These are phyloP conservation scores for Orycteropus afer DNA, from an alignment of 2,113 vertebrate species.

Conservation along the genomic window DNA sequence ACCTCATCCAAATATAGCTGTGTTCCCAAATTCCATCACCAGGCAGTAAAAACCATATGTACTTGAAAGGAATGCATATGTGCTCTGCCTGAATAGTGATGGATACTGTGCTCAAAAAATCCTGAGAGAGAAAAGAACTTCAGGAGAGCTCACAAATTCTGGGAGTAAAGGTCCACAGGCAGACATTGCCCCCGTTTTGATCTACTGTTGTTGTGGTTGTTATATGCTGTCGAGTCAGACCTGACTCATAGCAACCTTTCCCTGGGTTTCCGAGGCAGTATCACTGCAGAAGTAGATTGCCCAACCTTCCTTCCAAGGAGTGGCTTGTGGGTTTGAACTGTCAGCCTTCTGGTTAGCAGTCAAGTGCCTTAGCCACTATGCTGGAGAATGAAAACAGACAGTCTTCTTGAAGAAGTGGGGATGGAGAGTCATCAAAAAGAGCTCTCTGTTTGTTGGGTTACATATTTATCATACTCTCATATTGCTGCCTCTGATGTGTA, in stretches of 20 bases:
- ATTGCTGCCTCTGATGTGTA: not conserved
- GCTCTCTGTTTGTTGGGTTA: not conserved
- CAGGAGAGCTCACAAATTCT: not conserved
- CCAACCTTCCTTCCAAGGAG: too few species aligned
- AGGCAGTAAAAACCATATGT: not conserved
- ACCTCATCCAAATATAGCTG: constrained; percentile 7
- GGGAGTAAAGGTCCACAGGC: not conserved
- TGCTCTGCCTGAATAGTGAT: not conserved
- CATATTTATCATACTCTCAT: not conserved
- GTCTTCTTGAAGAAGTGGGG: not conserved
- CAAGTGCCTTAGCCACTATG: too few species aligned
- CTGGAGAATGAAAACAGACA: not conserved
- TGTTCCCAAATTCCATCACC: not conserved
- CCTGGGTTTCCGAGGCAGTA: too few species aligned
- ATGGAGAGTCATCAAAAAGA: not conserved
- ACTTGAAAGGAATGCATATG: not conserved
- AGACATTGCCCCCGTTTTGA: too few species aligned
- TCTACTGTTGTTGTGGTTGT: too few species aligned
- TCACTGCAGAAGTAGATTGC: too few species aligned
- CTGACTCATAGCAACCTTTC: too few species aligned
- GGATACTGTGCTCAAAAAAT: not conserved
- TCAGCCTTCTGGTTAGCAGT: too few species aligned
- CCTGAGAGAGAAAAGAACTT: not conserved
- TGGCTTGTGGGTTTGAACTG: too few species aligned
- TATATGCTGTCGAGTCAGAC: too few species aligned